Percentiles rank a stretch among this genome's conserved stretches.
These are phyloP conservation scores for Gryon sp. DNA, from an alignment of 1,140 invertebrate genomes.

Conservation along the genomic window DNA sequence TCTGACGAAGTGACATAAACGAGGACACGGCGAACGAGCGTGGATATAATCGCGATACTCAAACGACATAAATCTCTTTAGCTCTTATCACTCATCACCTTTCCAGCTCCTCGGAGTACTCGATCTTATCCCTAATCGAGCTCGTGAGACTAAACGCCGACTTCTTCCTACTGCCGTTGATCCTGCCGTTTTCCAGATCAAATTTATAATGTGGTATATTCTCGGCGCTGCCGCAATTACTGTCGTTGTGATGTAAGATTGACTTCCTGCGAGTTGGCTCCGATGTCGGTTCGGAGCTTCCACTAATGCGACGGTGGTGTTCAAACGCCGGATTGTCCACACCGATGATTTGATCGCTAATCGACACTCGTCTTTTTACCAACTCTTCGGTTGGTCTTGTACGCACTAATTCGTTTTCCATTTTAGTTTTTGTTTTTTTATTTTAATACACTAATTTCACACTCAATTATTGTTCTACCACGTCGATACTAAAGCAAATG, in stretches of 20 bases:
- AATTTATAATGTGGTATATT: constrained; percentile 75
- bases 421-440: constrained; percentile 37
- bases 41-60: too few relatives aligned
- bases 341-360: constrained; percentile 74
- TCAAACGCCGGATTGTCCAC: constrained; percentile 76
- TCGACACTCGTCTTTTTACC: constrained; percentile 73
- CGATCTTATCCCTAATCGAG: constrained; percentile 78
- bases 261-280: constrained; percentile 73
- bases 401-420: constrained; percentile 65
- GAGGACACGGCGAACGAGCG: neutral
- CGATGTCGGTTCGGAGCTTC: constrained; percentile 72
- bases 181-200: constrained; percentile 74
- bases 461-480: neutral
- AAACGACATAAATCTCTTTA: neutral
- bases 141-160: constrained; percentile 77
- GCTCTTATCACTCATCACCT: constrained; percentile 63
- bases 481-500: too few relatives aligned
- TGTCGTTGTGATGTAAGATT: constrained; percentile 72
- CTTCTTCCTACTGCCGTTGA: constrained; percentile 74
- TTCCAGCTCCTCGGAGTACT: constrained; percentile 77
- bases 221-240: constrained; percentile 71
- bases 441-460: too few relatives aligned
- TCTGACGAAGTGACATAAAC: neutral
- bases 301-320: constrained; percentile 73
- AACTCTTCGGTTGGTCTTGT: constrained; percentile 65